Conservation (phyloP, 2,113 vertebrate species). For the Varanus salvator region DNA sequence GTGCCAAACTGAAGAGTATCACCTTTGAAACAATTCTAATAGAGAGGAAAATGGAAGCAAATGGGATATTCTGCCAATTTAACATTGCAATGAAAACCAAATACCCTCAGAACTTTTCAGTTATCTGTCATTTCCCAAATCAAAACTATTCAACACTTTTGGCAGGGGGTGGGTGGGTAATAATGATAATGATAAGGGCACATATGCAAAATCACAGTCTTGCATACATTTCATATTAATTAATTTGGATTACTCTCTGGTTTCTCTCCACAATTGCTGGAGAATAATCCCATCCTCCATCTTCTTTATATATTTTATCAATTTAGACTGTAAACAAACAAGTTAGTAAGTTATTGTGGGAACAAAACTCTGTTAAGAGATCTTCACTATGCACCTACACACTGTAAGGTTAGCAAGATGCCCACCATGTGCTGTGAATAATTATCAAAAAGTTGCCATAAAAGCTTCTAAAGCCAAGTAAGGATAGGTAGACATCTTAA, state of each 20-base stretch:
- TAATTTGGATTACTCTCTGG: background rate
- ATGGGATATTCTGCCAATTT: background rate
- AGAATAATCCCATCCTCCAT: background rate
- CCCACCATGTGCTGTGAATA: background rate
- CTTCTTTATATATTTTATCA: background rate
- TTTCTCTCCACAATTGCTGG: background rate
- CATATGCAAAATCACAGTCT: background rate
- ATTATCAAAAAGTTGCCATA: background rate
- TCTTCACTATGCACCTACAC: background rate
- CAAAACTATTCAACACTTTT: constrained; percentile 9
- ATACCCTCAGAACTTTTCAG: background rate
- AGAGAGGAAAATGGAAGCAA: background rate
- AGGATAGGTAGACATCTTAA: background rate
- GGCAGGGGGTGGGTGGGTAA: background rate
- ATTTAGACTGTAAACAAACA: background rate
- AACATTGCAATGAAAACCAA: background rate
- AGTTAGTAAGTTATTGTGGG: background rate
- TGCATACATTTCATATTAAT: constrained; percentile 8
- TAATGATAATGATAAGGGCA: constrained; percentile 14
- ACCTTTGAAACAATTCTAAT: background rate
- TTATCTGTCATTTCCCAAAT: constrained; percentile 4
- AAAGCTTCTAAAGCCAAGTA: background rate
- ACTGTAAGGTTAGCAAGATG: background rate
- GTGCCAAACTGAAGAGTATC: rapidly evolving
- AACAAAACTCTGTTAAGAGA: background rate